Evolutionary conservation across 2,113 vertebrate species (phyloP).

Genomic region (Rhinichthys klamathensis): DNA sequence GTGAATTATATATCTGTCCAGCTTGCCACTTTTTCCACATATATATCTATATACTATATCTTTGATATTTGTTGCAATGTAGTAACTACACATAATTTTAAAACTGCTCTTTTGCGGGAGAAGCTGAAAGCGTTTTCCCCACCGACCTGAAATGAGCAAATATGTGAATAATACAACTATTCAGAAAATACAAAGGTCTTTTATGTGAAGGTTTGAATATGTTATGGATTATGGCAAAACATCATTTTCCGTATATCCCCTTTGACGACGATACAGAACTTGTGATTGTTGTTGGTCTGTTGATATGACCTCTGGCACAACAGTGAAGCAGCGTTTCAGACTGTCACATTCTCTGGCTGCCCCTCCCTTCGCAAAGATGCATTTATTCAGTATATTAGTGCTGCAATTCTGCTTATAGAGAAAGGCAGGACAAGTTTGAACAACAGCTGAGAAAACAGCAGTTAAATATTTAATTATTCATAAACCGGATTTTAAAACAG

Average conservation of each 20-base stretch:
- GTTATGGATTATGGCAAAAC: slow-evolving; percentile 50
- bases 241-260: slow-evolving; percentile 46
- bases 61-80: neutral
- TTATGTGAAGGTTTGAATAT: neutral
- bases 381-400: neutral
- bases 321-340: slow-evolving; percentile 52
- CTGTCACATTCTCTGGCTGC: slow-evolving; percentile 5
- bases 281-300: slow-evolving; percentile 49
- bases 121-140: neutral
- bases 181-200: slow-evolving; percentile 50
- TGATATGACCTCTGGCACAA: slow-evolving; percentile 41
- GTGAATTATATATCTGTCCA: neutral
- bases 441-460: neutral
- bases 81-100: neutral
- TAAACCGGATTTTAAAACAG: neutral
- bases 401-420: neutral
- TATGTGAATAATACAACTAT: slow-evolving; percentile 48
- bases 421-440: neutral
- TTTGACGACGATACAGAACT: slow-evolving; percentile 34
- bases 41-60: neutral
- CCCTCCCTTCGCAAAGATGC: slow-evolving; percentile 36
- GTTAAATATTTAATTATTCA: neutral
- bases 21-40: neutral
- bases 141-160: slow-evolving; percentile 1
- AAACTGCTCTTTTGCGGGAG: neutral